phyloP scores from a whole-genome alignment of 92 coral and sea anemone genomes.

The Porites rus region DNA sequence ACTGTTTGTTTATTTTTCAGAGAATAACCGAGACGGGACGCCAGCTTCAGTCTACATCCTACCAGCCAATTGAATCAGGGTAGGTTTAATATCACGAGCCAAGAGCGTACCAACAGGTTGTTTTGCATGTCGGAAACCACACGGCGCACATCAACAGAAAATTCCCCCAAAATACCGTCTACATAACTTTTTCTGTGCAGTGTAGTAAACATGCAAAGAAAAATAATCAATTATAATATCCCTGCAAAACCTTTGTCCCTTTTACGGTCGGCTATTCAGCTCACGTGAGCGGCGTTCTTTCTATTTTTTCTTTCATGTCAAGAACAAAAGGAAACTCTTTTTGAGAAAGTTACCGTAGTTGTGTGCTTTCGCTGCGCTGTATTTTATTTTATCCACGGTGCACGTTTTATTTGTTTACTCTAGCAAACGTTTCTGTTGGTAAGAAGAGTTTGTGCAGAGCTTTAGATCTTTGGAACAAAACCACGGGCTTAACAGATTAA shows the following conservation, averaged over 20 bases:
- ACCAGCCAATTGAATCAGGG: slow-evolving; percentile 87
- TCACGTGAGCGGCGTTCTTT: neutral
- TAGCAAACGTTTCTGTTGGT: slow-evolving; percentile 7
- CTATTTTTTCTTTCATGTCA: neutral
- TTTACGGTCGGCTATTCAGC: neutral
- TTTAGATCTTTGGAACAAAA: slow-evolving; percentile 22
- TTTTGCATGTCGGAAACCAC: neutral
- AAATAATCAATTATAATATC: neutral
- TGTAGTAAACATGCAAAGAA: neutral
- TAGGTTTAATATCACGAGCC: slow-evolving; percentile 2
- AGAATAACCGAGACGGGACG: slow-evolving; percentile 86
- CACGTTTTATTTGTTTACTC: slow-evolving; percentile 12
- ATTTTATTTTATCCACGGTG: neutral
- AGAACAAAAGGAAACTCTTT: neutral
- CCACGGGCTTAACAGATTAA: slow-evolving; percentile 16
- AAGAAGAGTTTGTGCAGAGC: neutral
- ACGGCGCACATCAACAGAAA: too few species aligned
- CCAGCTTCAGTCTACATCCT: slow-evolving; percentile 75
- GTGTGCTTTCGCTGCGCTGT: neutral
- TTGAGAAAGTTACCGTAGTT: neutral
- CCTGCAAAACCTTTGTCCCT: neutral
- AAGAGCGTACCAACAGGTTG: neutral
- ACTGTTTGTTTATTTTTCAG: slow-evolving; percentile 46
- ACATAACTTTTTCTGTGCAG: neutral
- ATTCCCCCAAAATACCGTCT: neutral